Conservation (phyloP, 2,888 invertebrate genomes). For the Chalcosyrphus nemorum region DNA sequence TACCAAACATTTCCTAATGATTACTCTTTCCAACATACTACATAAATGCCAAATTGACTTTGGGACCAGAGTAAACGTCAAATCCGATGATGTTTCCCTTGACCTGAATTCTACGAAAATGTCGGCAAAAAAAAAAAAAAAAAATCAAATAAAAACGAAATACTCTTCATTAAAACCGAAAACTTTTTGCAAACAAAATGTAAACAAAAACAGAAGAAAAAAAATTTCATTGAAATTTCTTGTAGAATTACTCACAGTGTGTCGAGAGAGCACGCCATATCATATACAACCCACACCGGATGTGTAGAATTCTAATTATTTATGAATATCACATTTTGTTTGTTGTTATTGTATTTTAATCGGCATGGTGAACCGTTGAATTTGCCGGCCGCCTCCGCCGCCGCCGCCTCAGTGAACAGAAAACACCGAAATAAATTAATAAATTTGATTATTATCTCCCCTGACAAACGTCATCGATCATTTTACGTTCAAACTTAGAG, state of each 20-base stretch:
- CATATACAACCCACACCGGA: constrained; percentile 24
- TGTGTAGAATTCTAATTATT: constrained; percentile 38
- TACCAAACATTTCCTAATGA: constrained; percentile 7
- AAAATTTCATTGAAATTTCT: constrained; percentile 11
- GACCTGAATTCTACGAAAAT: constrained; percentile 29
- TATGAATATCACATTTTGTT: constrained; percentile 18
- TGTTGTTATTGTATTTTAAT: constrained; percentile 34
- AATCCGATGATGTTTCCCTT: constrained; percentile 37
- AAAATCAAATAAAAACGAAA: neutral
- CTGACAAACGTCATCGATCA: constrained; percentile 49
- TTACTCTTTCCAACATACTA: neutral
- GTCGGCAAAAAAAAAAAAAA: constrained; percentile 11
- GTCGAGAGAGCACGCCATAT: neutral
- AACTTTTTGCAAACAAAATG: constrained; percentile 14
- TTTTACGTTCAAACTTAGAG: constrained; percentile 19
- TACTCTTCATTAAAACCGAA: neutral
- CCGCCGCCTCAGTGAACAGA: neutral
- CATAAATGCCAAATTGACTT: constrained; percentile 16
- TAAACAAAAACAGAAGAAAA: constrained; percentile 4
- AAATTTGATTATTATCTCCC: constrained; percentile 45
- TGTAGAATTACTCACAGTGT: constrained; percentile 17
- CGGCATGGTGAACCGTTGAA: neutral
- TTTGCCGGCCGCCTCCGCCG: neutral
- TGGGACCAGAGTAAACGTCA: constrained; percentile 5
- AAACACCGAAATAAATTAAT: constrained; percentile 16